Evolutionary conservation across 2,797 vertebrate genomes (phyloP).

Genomic region (Xenopus petersii): DNA sequence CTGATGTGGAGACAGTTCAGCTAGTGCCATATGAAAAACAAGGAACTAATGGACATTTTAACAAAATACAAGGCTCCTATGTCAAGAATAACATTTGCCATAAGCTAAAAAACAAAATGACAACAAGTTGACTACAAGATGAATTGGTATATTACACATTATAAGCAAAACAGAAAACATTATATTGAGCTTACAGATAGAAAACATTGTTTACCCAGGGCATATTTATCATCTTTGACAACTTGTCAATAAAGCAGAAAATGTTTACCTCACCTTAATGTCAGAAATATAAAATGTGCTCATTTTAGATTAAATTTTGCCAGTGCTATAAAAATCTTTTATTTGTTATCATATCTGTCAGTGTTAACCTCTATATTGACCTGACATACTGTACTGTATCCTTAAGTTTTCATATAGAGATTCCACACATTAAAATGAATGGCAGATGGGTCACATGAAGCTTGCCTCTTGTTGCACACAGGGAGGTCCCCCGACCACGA

Average conservation of each 20-base stretch:
- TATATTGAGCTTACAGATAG: constrained; percentile 21
- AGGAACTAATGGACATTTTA: not conserved
- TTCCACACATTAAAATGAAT: too few relatives aligned
- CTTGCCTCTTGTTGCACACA: too few relatives aligned
- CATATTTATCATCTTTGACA: constrained; percentile 32
- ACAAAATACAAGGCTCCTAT: not conserved
- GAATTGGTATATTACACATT: constrained; percentile 18
- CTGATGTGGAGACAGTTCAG: too few relatives aligned
- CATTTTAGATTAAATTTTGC: not conserved
- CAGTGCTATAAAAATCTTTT: not conserved
- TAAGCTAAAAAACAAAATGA: not conserved
- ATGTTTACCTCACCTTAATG: not conserved
- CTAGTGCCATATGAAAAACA: not conserved
- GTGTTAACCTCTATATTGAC: not conserved
- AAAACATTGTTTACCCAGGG: constrained; percentile 20
- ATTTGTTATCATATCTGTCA: not conserved
- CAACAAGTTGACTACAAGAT: constrained; percentile 20
- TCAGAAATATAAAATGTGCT: constrained; percentile 4
- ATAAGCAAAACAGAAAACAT: constrained; percentile 19
- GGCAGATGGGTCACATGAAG: too few relatives aligned
- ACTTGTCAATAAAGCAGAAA: constrained; percentile 28
- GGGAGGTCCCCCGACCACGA: too few relatives aligned
- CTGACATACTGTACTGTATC: not conserved
- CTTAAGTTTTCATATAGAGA: not conserved
- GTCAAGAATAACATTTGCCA: constrained; percentile 2